Base-by-base conservation (phyloP, 1,140 invertebrate genomes). In the Lepidurus packardi region DNA sequence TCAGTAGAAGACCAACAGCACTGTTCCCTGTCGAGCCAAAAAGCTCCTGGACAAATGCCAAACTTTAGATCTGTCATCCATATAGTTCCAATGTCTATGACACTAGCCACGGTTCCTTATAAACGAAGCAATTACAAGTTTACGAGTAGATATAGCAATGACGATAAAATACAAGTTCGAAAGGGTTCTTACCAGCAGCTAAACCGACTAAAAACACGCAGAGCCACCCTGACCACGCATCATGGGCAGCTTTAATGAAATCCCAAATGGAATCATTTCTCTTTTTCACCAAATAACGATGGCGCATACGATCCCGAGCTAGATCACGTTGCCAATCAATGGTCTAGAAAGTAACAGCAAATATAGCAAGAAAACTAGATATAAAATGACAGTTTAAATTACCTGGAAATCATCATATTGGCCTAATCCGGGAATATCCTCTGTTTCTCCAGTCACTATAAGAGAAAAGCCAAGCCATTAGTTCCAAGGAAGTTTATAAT, bases 11-110 rank as follows among this genome's bases (percentile, higher is more conserved):
- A 95, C 97, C 98, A 99, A 86, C 98, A 99, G 84, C 98, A 99
- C 83, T 99, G 98, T 84, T 99, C 98, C 53, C 79, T 78, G 86
- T 99, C 99, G 73, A 99, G 89, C 96, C 97, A 99, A 88, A 99
- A 99, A 0, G 96, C 96, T 85, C 96, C 91, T 0, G 95, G 93
- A 87, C 98, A 99, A 78, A 99, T 95, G 2, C 98, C 98, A 85
- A 97, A 97, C 86, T 98, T 98, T 1, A 99, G 88, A 87, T 99
- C 98, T 0, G 95, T 97, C 95, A 99, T 98, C 98, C 98, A 99
- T 80, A 95, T 94, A 24, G 97, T 93, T 16, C 97, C 97, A 81
- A 99, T 99, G 85, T 99, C 98, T 75, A 90, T 88, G 24, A 90
- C 81, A 80, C 88, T 88, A 75, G 89, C 89, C 81, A 86, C 85